phyloP scores from a whole-genome alignment of 2,888 invertebrate species.

The Cheilosia soror region DNA sequence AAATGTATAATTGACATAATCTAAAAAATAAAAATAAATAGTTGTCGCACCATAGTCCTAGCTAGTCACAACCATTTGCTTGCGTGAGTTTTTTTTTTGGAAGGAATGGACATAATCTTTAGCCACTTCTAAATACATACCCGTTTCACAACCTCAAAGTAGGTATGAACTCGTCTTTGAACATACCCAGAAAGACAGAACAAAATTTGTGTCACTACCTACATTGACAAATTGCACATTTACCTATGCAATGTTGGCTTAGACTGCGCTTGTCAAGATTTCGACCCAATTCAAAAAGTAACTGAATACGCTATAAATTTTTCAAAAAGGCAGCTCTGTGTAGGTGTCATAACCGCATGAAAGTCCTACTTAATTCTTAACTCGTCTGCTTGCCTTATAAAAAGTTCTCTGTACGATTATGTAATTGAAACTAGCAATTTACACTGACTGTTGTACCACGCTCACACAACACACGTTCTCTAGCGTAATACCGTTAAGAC shows the following conservation, averaged over 20 bases:
- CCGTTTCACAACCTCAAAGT: no score
- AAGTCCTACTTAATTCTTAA: slow-evolving; percentile 18
- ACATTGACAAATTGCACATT: slow-evolving; percentile 17
- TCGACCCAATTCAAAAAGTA: slow-evolving; percentile 41
- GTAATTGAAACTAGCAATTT: slow-evolving; percentile 57
- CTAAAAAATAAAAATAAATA: no score
- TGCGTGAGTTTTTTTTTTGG: no score
- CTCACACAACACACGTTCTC: slow-evolving; percentile 11
- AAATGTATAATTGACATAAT: no score
- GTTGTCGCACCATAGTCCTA: no score
- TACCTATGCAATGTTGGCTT: neutral
- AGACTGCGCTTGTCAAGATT: neutral
- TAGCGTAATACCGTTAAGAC: slow-evolving; percentile 36
- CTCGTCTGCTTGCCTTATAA: slow-evolving; percentile 6
- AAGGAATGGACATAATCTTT: no score
- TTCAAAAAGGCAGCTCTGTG: slow-evolving; percentile 4
- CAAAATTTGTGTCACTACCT: slow-evolving; percentile 2
- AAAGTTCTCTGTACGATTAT: slow-evolving; percentile 43
- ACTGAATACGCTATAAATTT: slow-evolving; percentile 17
- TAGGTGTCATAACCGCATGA: slow-evolving; percentile 32
- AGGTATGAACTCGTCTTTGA: no score
- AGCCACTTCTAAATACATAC: no score
- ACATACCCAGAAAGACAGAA: no score
- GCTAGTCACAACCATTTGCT: no score
- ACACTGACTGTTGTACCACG: slow-evolving; percentile 2